phyloP scores from a whole-genome alignment of 2,888 invertebrate genomes.

The Pyralis farinalis region DNA sequence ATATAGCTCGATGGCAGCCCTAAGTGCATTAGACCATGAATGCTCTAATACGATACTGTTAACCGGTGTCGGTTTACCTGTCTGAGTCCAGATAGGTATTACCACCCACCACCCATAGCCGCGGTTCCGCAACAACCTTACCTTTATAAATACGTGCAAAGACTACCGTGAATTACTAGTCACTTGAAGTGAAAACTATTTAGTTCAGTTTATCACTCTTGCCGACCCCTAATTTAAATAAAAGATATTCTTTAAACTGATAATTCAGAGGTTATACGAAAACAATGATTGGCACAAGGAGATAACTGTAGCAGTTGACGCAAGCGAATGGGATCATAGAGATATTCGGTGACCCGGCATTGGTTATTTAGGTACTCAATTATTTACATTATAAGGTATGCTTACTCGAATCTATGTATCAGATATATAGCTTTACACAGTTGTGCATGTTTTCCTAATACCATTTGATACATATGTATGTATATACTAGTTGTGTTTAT shows the following conservation, averaged over 20 bases:
- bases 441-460: no score
- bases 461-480: no score
- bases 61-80: constrained; percentile 40
- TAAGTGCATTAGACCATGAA: constrained; percentile 39
- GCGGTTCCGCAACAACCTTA: constrained; percentile 25
- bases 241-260: constrained; percentile 23
- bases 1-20: constrained; percentile 28
- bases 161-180: background rate
- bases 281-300: constrained; percentile 18
- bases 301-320: constrained; percentile 44
- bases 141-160: constrained; percentile 13
- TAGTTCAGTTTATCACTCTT: background rate
- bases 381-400: background rate
- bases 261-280: constrained; percentile 30
- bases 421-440: no score
- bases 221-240: constrained; percentile 28
- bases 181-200: background rate
- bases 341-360: constrained; percentile 25
- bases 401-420: background rate
- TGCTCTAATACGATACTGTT: constrained; percentile 43
- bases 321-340: constrained; percentile 33
- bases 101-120: constrained; percentile 22
- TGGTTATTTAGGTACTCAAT: background rate
- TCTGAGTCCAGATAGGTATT: constrained; percentile 23
- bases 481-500: no score